phyloP scores from a whole-genome alignment of 2,888 invertebrate genomes.

The Drosophila imparisetae region DNA sequence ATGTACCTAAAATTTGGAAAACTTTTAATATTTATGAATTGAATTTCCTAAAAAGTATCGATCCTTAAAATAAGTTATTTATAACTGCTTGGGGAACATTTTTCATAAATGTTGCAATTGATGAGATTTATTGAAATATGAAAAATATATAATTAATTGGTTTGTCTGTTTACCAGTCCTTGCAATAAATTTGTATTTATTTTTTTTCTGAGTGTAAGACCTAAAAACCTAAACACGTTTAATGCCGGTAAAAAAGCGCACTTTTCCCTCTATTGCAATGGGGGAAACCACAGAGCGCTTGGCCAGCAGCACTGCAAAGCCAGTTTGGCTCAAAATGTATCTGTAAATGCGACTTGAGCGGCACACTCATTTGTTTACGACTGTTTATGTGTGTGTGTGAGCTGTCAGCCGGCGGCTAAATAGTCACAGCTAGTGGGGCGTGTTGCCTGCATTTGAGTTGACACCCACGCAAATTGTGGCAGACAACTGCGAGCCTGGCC shows the following conservation, averaged over 20 bases:
- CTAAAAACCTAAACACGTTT: slow-evolving; percentile 78
- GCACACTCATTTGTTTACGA: neutral
- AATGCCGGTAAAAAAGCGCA: slow-evolving; percentile 53
- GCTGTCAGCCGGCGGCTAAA: slow-evolving; percentile 20
- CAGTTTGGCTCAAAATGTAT: neutral
- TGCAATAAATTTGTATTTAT: neutral
- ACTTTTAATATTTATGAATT: neutral
- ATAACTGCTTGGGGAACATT: neutral
- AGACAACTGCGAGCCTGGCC: slow-evolving; percentile 31
- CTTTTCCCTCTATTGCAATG: slow-evolving; percentile 43
- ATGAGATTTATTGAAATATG: neutral
- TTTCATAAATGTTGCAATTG: neutral
- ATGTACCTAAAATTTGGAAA: neutral
- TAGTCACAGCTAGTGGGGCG: slow-evolving; percentile 34
- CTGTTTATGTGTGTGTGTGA: slow-evolving; percentile 1
- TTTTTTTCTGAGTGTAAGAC: slow-evolving; percentile 28
- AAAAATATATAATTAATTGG: neutral
- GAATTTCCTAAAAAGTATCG: neutral
- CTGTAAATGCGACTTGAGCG: slow-evolving; percentile 17
- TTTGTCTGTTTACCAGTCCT: neutral
- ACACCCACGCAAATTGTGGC: slow-evolving; percentile 71
- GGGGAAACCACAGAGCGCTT: slow-evolving; percentile 7
- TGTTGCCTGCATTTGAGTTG: slow-evolving; percentile 45
- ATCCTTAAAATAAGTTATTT: neutral
- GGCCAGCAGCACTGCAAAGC: neutral